These are phyloP conservation scores for Arctopsyche grandis DNA, from an alignment of 1,140 invertebrate species.

Conservation along the genomic window DNA sequence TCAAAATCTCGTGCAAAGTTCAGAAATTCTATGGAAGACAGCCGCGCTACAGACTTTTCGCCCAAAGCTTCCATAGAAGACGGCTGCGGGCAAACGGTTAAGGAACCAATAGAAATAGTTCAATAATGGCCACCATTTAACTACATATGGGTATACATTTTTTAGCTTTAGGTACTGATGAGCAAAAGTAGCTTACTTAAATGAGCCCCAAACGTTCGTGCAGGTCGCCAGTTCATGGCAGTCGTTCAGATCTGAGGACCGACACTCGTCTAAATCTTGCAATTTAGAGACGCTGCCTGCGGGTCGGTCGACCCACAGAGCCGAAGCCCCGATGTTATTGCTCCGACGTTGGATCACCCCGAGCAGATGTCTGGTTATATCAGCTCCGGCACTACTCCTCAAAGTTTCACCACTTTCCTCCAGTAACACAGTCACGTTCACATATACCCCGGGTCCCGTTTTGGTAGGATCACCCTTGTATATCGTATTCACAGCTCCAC, in stretches of 20 bases:
- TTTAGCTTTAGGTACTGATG: no score
- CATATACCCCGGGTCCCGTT: conserved; percentile 77
- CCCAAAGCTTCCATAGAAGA: no score
- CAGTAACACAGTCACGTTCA: conserved; percentile 83
- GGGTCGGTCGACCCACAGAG: conserved; percentile 82
- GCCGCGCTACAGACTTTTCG: no score
- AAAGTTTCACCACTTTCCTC: conserved; percentile 78
- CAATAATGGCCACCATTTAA: no score
- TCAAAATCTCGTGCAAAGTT: no score
- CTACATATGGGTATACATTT: no score
- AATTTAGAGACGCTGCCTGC: conserved; percentile 79
- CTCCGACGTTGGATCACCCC: conserved; percentile 82
- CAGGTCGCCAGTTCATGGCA: conserved; percentile 88
- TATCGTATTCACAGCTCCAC: conserved; percentile 82
- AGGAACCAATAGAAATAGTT: no score
- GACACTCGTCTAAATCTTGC: conserved; percentile 92
- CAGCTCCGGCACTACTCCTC: conserved; percentile 68
- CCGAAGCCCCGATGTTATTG: conserved; percentile 88
- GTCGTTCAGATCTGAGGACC: conserved; percentile 86
- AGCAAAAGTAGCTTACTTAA: conserved; percentile 72
- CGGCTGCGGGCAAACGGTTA: no score
- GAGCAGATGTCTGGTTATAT: conserved; percentile 85
- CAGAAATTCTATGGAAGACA: no score
- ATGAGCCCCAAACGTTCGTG: conserved; percentile 90
- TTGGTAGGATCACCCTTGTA: conserved; percentile 75